A percentile compares a stretch with the other conserved stretches of the same genome.
Evolutionary conservation across 1,140 invertebrate genomes (phyloP).

Genomic region (Zaprionus vittiger): DNA sequence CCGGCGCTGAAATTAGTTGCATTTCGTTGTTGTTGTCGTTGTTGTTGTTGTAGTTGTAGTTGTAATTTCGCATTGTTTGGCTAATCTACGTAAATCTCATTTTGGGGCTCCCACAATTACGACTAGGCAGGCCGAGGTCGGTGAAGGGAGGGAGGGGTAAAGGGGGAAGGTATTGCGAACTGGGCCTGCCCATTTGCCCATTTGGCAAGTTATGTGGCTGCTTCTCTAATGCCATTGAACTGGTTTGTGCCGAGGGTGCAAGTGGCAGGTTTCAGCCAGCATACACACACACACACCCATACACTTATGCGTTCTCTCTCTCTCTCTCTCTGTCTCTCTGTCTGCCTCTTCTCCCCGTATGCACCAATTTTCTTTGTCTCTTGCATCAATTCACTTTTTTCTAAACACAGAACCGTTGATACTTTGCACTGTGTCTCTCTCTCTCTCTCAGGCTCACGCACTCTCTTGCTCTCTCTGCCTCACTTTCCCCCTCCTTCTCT

Average conservation of each 20-base stretch:
- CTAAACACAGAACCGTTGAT: slow-evolving; percentile 51
- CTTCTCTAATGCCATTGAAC: slow-evolving; percentile 68
- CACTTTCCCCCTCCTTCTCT: slow-evolving; percentile 9
- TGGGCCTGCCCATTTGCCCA: slow-evolving; percentile 75
- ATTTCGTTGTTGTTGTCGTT: slow-evolving; percentile 31
- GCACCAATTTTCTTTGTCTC: slow-evolving; percentile 82
- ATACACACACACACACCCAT: slow-evolving; percentile 13
- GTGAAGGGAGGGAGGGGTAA: background rate
- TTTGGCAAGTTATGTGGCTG: slow-evolving; percentile 73
- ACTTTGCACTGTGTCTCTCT: slow-evolving; percentile 15
- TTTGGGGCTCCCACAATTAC: slow-evolving; percentile 81
- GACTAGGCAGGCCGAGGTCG: background rate
- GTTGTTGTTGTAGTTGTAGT: slow-evolving; percentile 37
- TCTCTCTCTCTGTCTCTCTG: background rate
- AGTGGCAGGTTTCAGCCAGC: slow-evolving; percentile 62
- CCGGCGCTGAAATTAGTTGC: slow-evolving; percentile 62
- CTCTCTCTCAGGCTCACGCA: slow-evolving; percentile 12
- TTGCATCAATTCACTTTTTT: slow-evolving; percentile 77
- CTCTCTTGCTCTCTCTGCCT: slow-evolving; percentile 7
- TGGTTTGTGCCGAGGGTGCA: slow-evolving; percentile 76
- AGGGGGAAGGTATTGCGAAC: slow-evolving; percentile 30
- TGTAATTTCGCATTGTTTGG: slow-evolving; percentile 82
- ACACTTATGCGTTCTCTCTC: background rate
- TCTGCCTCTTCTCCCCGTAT: slow-evolving; percentile 29
- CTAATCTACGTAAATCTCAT: slow-evolving; percentile 79